A percentile compares a stretch with the other conserved stretches of the same genome.
Conservation (phyloP, 2,797 vertebrate genomes). For the Poecilia velifera region DNA sequence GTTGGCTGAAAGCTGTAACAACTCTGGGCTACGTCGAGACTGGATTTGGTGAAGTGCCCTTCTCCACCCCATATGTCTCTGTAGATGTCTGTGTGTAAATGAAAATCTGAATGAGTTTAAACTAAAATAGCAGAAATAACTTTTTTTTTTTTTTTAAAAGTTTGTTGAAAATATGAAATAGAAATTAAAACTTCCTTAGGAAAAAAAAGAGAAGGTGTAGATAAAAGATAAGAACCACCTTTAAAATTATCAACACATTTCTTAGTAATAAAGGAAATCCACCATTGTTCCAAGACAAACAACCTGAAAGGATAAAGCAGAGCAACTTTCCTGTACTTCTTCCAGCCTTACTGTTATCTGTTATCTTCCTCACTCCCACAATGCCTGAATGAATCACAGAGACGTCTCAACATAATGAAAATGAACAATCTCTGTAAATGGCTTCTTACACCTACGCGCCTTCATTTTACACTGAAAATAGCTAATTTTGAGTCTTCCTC, state of each 20-base stretch:
- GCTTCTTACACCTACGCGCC: neutral
- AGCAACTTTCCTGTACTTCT: neutral
- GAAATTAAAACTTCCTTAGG: neutral
- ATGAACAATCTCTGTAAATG: neutral
- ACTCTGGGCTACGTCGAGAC: constrained; percentile 51
- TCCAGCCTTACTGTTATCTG: neutral
- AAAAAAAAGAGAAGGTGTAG: neutral
- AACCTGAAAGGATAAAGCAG: neutral
- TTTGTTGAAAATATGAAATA: neutral
- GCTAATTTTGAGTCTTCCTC: neutral
- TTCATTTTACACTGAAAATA: neutral
- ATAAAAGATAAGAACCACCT: neutral
- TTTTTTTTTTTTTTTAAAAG: too few relatives aligned
- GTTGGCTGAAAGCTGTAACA: constrained; percentile 56
- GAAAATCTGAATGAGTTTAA: constrained; percentile 16
- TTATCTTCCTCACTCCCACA: neutral
- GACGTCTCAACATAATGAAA: neutral
- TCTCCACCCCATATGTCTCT: constrained; percentile 61
- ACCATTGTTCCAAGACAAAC: neutral
- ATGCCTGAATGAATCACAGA: neutral
- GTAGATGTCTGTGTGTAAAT: constrained; percentile 8
- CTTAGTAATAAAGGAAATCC: neutral
- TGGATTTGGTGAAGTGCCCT: constrained; percentile 54
- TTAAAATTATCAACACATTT: neutral
- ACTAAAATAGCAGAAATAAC: neutral